These are phyloP conservation scores for Solenopsis fugax DNA, from an alignment of 1,140 invertebrate species.

Conservation along the genomic window DNA sequence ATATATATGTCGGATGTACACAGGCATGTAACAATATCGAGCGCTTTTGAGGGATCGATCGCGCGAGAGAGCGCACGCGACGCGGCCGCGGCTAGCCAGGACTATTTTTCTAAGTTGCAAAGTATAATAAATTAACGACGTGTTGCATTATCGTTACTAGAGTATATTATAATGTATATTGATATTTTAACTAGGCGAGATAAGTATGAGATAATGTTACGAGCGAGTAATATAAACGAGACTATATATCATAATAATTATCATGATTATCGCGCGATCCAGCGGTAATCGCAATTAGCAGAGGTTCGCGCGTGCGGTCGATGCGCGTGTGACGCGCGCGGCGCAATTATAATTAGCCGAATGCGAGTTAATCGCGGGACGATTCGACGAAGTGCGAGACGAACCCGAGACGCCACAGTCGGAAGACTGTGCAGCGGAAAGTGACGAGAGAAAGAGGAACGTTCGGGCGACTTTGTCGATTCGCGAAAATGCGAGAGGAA, in stretches of 20 bases:
- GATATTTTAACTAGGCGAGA: conserved; percentile 84
- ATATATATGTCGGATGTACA: conserved; percentile 49
- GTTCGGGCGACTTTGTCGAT: conserved; percentile 51
- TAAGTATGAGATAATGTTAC: conserved; percentile 81
- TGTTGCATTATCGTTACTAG: conserved; percentile 86
- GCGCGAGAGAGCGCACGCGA: conserved; percentile 75
- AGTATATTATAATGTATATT: conserved; percentile 83
- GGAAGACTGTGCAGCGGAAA: neutral
- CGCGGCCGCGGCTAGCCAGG: conserved; percentile 82
- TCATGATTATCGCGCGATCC: conserved; percentile 45
- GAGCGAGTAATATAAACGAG: conserved; percentile 72
- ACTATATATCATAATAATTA: conserved; percentile 69
- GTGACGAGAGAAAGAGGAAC: neutral
- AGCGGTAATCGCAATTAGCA: conserved; percentile 45
- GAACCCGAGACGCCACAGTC: neutral
- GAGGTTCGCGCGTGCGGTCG: conserved; percentile 71
- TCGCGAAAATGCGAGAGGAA: conserved; percentile 9
- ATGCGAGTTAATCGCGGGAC: conserved; percentile 30
- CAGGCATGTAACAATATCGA: conserved; percentile 54
- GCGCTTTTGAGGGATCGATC: conserved; percentile 53
- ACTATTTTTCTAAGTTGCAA: conserved; percentile 87
- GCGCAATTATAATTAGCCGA: conserved; percentile 54
- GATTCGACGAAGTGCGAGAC: conserved; percentile 26
- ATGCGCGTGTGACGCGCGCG: conserved; percentile 57
- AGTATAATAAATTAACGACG: conserved; percentile 86